Base-by-base conservation (phyloP, 2,888 invertebrate species). In the Agrotis puta region DNA sequence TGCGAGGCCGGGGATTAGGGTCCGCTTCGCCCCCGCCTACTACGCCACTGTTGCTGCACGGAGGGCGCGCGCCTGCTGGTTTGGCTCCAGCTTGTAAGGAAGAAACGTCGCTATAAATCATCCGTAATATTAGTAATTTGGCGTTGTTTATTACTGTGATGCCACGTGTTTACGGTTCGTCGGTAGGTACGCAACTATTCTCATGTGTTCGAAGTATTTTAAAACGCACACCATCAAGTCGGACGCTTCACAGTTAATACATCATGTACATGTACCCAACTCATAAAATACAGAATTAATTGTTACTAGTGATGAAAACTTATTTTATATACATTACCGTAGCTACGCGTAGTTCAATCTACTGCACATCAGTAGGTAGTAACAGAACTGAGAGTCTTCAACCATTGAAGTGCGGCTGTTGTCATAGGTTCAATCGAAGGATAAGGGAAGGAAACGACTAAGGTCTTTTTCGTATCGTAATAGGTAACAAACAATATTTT, bases 71-170 rank as follows among this genome's bases (percentile, higher is more conserved):
- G 39, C 39, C 33, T 11, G 39, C 39, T 39, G 11, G 39, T 39
- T n/a, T 48, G 48, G 33, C 79, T 50, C 59, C 59, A 45, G 61
- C 68, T 64, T 59, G 33, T 65, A 33, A 74, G 75, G 62, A 62
- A 67, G 57, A 47, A 70, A 56, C 78, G 74, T 70, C 64, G 74
- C 64, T 57, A 79, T 88, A 85, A 86, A 86, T 88, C 87, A 85
- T 83, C 70, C 68, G 58, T 70, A 78, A 79, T 80, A 82, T 87
- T 81, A 79, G 70, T 81, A 74, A 84, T 82, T 85, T 80, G 67
- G 74, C 57, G 80, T 82, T 86, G 81, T 87, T 86, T 88, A 83
- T 80, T 79, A 78, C 77, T 67, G 63, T 82, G 83, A 88, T 85
- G 85, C 86, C 85, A 86, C 64, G 47, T 77, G 82, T 84, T 82